Evolutionary conservation across 2,113 vertebrate genomes (phyloP), one percentile per base, ranked within the genome.

Genomic region (Zootoca vivipara): DNA sequence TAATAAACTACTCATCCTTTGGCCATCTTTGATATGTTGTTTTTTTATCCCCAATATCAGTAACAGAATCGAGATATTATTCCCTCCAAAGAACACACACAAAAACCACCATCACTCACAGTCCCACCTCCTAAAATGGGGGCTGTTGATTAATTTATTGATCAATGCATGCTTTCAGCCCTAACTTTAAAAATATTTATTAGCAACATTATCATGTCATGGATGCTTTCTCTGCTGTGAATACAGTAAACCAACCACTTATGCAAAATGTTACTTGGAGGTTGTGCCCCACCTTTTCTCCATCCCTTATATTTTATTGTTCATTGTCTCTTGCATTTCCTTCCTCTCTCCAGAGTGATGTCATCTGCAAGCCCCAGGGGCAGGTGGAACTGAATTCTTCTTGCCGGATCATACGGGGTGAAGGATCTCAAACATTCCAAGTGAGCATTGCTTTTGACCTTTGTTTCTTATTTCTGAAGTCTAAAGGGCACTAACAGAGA

Each of bases 361-460:
- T 98, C 87, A 98, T 98, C 96, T 95, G 96, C 93, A 98, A 98
- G 92, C 98, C 98, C 82, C 97, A 98, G 93, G 98, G 98, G 83
- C 98, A 98, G 95, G 97, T 98, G 86, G 97, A 98, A 93, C 96
- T 98, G 87, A 98, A 97, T 95, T 97, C 98, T 0, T 98, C 96
- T 0, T 98, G 98, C 92, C 95, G 97, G 52, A 98, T 98, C 56
- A 88, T 97, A 20, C 97, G 97, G 35, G 98, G 97, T 85, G 98
- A 98, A 92, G 98, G 97, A 89, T 97, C 98, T 0, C 98, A 98
- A 89, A 98, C 97, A 0, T 98, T 98, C 95, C 98, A 98, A 93
- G 98, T 98, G 74, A 96, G 95, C 0, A 0, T 80, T 92, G 56
- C 24, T 84, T 91, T 89, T 90, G 26, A 42, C 79, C 78, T 77